These are phyloP conservation scores for Drosophila neonasuta DNA, from an alignment of 2,888 invertebrate genomes.

Conservation along the genomic window DNA sequence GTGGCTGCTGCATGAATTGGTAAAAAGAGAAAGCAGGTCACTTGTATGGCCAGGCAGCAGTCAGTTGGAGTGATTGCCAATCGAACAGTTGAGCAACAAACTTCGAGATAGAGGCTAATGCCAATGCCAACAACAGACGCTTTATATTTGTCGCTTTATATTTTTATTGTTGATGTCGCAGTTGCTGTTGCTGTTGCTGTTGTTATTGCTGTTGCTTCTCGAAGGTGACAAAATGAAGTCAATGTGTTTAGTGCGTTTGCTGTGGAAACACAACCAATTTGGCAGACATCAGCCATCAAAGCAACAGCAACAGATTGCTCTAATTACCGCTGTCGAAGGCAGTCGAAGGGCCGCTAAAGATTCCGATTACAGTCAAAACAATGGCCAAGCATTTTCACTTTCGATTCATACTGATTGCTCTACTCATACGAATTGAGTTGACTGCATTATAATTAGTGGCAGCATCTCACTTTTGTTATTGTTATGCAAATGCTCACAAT, in stretches of 20 bases:
- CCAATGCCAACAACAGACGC: constrained; percentile 50
- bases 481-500: constrained; percentile 46
- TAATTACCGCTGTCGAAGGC: constrained; percentile 56
- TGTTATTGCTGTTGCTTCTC: constrained; percentile 49
- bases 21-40: constrained; percentile 81
- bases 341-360: constrained; percentile 35
- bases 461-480: constrained; percentile 60
- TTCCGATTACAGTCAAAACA: constrained; percentile 21
- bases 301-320: constrained; percentile 42
- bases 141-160: constrained; percentile 10
- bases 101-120: constrained; percentile 65
- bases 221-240: constrained; percentile 68
- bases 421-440: background rate
- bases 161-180: constrained; percentile 28
- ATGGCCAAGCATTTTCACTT: constrained; percentile 61
- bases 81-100: constrained; percentile 72
- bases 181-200: constrained; percentile 3
- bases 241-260: constrained; percentile 37
- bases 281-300: constrained; percentile 19
- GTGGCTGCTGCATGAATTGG: constrained; percentile 59
- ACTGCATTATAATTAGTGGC: constrained; percentile 64
- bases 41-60: constrained; percentile 75
- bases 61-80: constrained; percentile 69
- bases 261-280: constrained; percentile 38
- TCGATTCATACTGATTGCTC: constrained; percentile 43